Conservation (phyloP, 1,140 invertebrate species). For the Atopsyche davidsoni region DNA sequence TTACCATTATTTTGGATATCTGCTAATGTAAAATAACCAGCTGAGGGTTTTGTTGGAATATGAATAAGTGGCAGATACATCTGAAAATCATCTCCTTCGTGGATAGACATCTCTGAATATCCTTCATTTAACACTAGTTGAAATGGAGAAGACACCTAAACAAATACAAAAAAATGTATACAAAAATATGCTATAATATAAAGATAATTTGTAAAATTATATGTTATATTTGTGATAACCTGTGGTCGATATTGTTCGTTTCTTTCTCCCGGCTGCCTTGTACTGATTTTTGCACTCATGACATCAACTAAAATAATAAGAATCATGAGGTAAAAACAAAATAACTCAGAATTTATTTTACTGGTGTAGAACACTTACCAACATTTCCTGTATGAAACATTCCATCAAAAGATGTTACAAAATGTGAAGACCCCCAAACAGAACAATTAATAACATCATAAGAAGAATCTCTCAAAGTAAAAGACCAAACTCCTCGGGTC, state of each 20-base stretch:
- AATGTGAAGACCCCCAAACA: conserved; percentile 59
- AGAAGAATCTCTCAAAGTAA: conserved; percentile 61
- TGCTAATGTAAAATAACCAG: conserved; percentile 46
- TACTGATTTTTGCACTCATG: conserved; percentile 50
- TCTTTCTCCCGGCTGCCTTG: conserved; percentile 46
- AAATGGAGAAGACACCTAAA: conserved; percentile 50
- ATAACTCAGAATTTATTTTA: conserved; percentile 1
- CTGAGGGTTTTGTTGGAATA: conserved; percentile 53
- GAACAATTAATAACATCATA: conserved; percentile 62
- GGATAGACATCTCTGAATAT: conserved; percentile 48
- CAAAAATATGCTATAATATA: conserved; percentile 8
- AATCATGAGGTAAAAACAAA: conserved; percentile 18
- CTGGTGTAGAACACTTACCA: conserved; percentile 41
- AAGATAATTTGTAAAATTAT: conserved; percentile 6
- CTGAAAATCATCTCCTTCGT: conserved; percentile 46
- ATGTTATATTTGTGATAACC: conserved; percentile 36
- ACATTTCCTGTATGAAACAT: conserved; percentile 58
- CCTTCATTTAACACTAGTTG: conserved; percentile 56
- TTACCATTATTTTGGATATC: conserved; percentile 42
- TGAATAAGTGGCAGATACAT: conserved; percentile 47
- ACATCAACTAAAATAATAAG: conserved; percentile 53
- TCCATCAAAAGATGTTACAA: conserved; percentile 50
- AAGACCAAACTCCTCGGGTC: conserved; percentile 58
- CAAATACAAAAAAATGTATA: conserved; percentile 13
- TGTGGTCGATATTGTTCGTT: conserved; percentile 55